Conservation (phyloP, 2,113 vertebrate species). For the Psophia crepitans region DNA sequence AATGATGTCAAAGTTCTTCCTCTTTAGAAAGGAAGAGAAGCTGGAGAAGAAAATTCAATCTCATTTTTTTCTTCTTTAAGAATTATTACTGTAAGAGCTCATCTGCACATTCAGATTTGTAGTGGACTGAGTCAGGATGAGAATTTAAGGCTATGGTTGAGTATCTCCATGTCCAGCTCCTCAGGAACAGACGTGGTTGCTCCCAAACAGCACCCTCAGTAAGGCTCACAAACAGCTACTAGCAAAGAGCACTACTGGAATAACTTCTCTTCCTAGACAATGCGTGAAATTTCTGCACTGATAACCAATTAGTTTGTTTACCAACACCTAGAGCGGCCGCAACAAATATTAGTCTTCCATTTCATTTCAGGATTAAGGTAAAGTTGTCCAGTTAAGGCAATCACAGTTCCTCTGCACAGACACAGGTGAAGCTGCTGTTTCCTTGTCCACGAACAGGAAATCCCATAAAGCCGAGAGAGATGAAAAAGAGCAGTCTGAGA, state of each 20-base stretch:
- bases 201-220: background rate
- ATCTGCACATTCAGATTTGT: background rate
- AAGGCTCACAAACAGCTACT: background rate
- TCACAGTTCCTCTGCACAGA: background rate
- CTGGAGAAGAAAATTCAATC: background rate
- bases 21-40: background rate
- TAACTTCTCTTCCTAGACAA: background rate
- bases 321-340: background rate
- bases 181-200: background rate
- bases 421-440: constrained; percentile 18
- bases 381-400: background rate
- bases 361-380: background rate
- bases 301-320: background rate
- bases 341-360: background rate
- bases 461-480: constrained; percentile 27
- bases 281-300: background rate
- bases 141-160: background rate
- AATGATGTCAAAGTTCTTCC: background rate
- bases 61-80: background rate
- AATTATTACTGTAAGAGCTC: background rate
- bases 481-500: constrained; percentile 42
- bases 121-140: background rate
- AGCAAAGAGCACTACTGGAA: background rate
- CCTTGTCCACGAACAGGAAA: constrained; percentile 36
- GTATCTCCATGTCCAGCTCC: background rate